Conservation (phyloP, 2,888 invertebrate species). For the Apeira syringaria region DNA sequence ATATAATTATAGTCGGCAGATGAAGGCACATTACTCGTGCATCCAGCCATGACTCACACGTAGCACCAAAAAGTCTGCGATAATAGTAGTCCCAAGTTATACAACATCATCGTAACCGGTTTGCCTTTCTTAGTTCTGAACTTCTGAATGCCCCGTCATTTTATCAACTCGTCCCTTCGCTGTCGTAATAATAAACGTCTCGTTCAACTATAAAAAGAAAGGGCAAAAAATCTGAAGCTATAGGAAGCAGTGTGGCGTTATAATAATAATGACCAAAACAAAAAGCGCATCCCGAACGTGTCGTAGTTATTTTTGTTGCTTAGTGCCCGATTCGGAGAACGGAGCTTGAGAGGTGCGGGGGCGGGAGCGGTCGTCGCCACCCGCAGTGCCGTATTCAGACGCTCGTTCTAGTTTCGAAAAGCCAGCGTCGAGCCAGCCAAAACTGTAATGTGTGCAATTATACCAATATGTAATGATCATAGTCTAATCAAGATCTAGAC, state of each 20-base stretch:
- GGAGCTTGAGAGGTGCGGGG: slow-evolving; percentile 58
- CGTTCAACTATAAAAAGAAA: slow-evolving; percentile 8
- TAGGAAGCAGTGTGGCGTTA: slow-evolving; percentile 48
- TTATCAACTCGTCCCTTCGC: too few species aligned
- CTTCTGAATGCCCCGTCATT: too few species aligned
- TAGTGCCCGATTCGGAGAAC: slow-evolving; percentile 78
- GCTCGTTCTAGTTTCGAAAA: slow-evolving; percentile 13
- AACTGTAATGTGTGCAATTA: too few species aligned
- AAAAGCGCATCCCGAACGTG: slow-evolving; percentile 76
- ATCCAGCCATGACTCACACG: slow-evolving; percentile 12
- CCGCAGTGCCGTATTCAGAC: slow-evolving; percentile 60
- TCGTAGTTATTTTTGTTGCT: slow-evolving; percentile 79
- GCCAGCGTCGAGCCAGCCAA: too few species aligned
- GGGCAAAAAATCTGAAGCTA: slow-evolving; percentile 22
- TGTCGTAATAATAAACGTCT: slow-evolving; percentile 8
- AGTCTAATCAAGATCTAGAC: too few species aligned
- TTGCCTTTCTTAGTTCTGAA: slow-evolving; percentile 2
- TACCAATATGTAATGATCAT: too few species aligned
- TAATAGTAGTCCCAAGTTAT: slow-evolving; percentile 18
- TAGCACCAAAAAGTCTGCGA: slow-evolving; percentile 5
- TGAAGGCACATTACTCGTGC: not conserved
- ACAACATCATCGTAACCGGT: slow-evolving; percentile 11
- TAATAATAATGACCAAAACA: slow-evolving; percentile 66
- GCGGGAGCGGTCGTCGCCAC: slow-evolving; percentile 81
- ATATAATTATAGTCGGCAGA: too few species aligned